Evolutionary conservation across 2,888 invertebrate genomes (phyloP), one percentile per base, ranked within the genome.

Genomic region (Galerucella pusilla): DNA sequence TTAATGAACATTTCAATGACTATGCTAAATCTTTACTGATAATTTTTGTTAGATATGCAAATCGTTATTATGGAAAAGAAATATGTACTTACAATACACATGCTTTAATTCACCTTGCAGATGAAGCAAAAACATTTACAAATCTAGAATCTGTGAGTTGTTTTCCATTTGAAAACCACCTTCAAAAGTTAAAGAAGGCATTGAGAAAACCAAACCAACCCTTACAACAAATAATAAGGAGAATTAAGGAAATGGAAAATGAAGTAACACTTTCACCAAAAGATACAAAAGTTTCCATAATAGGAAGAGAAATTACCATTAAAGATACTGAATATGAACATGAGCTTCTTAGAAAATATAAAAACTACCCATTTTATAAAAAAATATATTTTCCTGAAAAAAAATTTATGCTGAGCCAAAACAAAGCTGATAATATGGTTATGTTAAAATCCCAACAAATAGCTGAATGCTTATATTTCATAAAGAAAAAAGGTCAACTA

Each of bases 121-220:
- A 71, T 49, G 74, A 71, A 57, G 74, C 71, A 61, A 35, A 74
- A 71, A 60, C 42, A 25, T 76, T 73, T 76, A 72, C 70, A 71
- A 35, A 42, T 71, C 52, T 76, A 42, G 63, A 73, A 57, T 28
- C 35, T 67, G 49, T 73, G 35, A 76, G 66, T 67, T 73, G 73
- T 52, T 76, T 76, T 73, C 63, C 70, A 35, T 70, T 76, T 73
- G 73, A 76, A 76, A 76, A 76, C 64, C 69, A 70, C 63, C 61
- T 76, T 20, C 68, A 68, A 61, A 68, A 25, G 9, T 42, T 76
- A 60, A 74, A 76, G 63, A 65, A 52, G 6, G 35, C 70, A 54
- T 49, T 74, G n/a, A 46, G 76, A 49, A 76, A 76, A 70, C 66
- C 73, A 63, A 68, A 76, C 57, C 42, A 61, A 52, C 73, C 76